phyloP scores from a whole-genome alignment of 2,888 invertebrate genomes.

The Ectropis crepuscularia region DNA sequence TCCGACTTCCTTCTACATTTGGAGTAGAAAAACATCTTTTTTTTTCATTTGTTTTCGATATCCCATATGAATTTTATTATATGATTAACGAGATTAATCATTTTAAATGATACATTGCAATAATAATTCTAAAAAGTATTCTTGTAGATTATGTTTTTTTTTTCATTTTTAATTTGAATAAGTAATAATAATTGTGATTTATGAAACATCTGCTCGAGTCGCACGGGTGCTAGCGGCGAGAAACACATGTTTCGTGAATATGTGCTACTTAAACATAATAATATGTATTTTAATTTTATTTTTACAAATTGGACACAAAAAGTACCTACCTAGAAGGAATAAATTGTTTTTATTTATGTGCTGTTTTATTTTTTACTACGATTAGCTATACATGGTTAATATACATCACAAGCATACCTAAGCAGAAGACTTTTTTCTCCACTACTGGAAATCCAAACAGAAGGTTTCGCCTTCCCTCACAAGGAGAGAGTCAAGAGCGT shows the following conservation, averaged over 20 bases:
- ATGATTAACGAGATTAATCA: not conserved
- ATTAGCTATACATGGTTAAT: too few relatives aligned
- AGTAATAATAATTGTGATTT: slow-evolving; percentile 18
- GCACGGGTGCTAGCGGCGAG: slow-evolving; percentile 71
- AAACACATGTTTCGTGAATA: slow-evolving; percentile 58
- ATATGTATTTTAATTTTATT: slow-evolving; percentile 26
- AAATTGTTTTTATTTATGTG: slow-evolving; percentile 70
- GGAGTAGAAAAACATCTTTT: slow-evolving; percentile 7
- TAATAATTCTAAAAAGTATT: slow-evolving; percentile 13
- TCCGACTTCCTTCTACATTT: slow-evolving; percentile 67
- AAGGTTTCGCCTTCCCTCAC: too few relatives aligned
- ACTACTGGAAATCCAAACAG: too few relatives aligned
- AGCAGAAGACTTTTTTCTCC: too few relatives aligned
- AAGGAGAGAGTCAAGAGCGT: too few relatives aligned
- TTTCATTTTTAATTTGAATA: slow-evolving; percentile 12
- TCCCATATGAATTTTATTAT: not conserved
- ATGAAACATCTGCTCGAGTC: slow-evolving; percentile 62
- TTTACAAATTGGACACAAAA: slow-evolving; percentile 31
- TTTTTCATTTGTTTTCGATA: slow-evolving; percentile 11
- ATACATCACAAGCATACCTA: too few relatives aligned
- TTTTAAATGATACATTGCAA: slow-evolving; percentile 16
- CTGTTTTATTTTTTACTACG: slow-evolving; percentile 35
- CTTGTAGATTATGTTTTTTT: slow-evolving; percentile 23
- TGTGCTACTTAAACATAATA: slow-evolving; percentile 6
- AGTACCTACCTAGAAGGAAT: slow-evolving; percentile 62